Conservation (phyloP, 2,113 vertebrate species). For the Bubo scandiacus region DNA sequence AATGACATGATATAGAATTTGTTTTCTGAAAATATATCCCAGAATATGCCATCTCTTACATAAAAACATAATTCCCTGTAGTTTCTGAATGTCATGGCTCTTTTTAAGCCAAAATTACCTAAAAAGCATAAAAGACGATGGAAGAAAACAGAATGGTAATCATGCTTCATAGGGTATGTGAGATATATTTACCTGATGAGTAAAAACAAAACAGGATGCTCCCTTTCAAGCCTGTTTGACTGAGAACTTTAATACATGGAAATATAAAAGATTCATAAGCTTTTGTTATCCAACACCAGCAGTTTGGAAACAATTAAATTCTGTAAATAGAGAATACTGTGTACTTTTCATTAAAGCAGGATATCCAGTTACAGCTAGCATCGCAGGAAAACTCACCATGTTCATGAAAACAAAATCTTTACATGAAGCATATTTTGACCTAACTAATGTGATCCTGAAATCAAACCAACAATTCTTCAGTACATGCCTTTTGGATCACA, state of each 20-base stretch:
- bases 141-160: not conserved
- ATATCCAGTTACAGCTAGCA: not conserved
- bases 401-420: not conserved
- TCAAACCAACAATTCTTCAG: not conserved
- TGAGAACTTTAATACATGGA: not conserved
- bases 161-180: not conserved
- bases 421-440: not conserved
- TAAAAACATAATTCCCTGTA: not conserved
- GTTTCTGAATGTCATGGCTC: not conserved
- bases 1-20: not conserved
- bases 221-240: not conserved
- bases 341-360: not conserved
- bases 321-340: slow-evolving; percentile 1
- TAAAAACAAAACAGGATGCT: not conserved
- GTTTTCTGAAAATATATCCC: not conserved
- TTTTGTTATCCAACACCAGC: slow-evolving; percentile 19
- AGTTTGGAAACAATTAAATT: slow-evolving; percentile 28
- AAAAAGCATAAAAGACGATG: not conserved
- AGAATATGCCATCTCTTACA: not conserved
- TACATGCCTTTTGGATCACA: not conserved
- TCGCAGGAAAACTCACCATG: not conserved
- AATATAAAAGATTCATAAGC: slow-evolving; percentile 49
- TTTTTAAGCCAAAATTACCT: not conserved
- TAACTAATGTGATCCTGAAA: not conserved
- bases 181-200: not conserved